Evolutionary conservation across 2,797 vertebrate genomes (phyloP), one percentile per base, ranked within the genome.

Genomic region (Syndactyla subalaris): DNA sequence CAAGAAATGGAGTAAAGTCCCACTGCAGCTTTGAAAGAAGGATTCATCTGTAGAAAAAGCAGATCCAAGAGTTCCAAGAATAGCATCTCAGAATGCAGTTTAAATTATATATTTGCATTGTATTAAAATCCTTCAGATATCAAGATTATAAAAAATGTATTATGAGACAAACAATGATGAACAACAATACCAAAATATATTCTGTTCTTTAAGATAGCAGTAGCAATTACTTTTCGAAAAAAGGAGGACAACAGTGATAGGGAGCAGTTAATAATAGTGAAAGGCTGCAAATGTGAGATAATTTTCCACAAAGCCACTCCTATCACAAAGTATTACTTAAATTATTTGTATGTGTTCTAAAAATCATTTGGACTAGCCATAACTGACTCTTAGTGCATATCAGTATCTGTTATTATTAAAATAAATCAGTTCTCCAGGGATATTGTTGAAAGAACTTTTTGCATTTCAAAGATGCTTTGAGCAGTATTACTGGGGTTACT

Each of bases 401-500:
- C 27, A 41, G 43, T 54, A 45, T 80, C 71, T 57, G 26, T 36
- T 80, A 54, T 52, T 89, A 87, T 87, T 87, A 85, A 94, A 95
- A 92, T 83, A 65, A 88, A 82, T 89, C 66, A 52, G 39, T 86
- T 65, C 24, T 61, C 34, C 46, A 80, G 72, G 13, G 9, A 57
- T 70, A 41, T 7, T 62, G 15, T 18, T 89, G 75, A 73, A 93
- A 89, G 23, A 89, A 48, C 8, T 30, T 72, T 73, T 59, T 90
- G 34, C 67, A 94, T 94, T 92, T 93, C 81, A 93, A 94, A 92
- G 80, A 89, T 20, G 29, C 32, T 87, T 82, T 80, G 39, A 85
- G 49, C 9, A 23, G 10, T 4, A 4, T 72, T 80, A 59, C 57
- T 88, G 46, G 19, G 23, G 41, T 73, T 88, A 41, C 45, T 74